Percentiles rank a stretch among this genome's conserved stretches.
phyloP scores from a whole-genome alignment of 2,888 invertebrate species.

The Leucania comma region DNA sequence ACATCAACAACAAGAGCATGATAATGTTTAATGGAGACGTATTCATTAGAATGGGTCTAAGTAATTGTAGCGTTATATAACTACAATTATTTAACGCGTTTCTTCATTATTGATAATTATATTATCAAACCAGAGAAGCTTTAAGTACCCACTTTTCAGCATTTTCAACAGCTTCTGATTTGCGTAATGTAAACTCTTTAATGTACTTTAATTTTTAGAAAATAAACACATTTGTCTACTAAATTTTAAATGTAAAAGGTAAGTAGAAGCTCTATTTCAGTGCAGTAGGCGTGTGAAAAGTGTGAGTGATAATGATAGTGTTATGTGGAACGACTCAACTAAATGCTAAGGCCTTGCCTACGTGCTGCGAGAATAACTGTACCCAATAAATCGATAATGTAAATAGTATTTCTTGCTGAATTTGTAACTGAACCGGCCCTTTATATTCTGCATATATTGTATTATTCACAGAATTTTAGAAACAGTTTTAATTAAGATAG shows the following conservation, averaged over 20 bases:
- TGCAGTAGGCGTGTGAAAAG: conserved; percentile 23
- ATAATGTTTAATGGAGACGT: conserved; percentile 29
- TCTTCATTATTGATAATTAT: conserved; percentile 22
- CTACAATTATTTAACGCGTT: conserved; percentile 6
- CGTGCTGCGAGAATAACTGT: conserved; percentile 36
- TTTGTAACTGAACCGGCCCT: not conserved
- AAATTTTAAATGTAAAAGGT: conserved; percentile 12
- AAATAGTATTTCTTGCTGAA: not conserved
- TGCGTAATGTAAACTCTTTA: not conserved
- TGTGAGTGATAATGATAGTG: conserved; percentile 24
- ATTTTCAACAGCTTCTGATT: not conserved
- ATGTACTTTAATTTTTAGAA: not conserved
- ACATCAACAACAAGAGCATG: conserved; percentile 18
- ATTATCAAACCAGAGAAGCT: not conserved
- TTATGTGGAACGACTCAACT: conserved; percentile 26
- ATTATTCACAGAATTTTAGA: no score
- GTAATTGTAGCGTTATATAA: conserved; percentile 24
- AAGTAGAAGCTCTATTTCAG: conserved; percentile 9
- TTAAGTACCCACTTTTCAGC: not conserved
- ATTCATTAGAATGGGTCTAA: conserved; percentile 36
- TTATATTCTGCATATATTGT: no score
- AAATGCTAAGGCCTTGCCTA: conserved; percentile 27
- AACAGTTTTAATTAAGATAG: no score
- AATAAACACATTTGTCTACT: conserved; percentile 1
- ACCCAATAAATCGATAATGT: conserved; percentile 34